phyloP scores from a whole-genome alignment of 2,888 invertebrate genomes.

The Gisinianus flammeolus region DNA sequence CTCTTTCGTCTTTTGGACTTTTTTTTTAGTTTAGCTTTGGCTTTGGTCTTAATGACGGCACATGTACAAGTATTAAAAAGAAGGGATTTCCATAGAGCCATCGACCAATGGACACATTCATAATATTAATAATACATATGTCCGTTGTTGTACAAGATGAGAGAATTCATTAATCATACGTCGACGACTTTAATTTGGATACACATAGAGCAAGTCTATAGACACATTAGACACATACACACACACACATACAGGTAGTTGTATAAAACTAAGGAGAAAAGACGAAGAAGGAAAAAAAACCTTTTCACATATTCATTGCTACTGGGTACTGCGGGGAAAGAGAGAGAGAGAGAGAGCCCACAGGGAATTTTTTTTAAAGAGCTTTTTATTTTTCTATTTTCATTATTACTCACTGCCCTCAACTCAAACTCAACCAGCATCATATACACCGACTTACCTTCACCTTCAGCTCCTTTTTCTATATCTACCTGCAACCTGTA shows the following conservation, averaged over 20 bases:
- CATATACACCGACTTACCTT: too few species aligned
- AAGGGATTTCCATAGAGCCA: background rate
- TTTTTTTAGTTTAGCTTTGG: background rate
- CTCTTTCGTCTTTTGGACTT: too few species aligned
- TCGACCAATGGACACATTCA: background rate
- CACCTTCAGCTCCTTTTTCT: background rate
- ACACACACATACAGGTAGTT: background rate
- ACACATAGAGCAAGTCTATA: background rate
- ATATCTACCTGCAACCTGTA: background rate
- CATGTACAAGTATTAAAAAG: background rate
- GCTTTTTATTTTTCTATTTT: constrained; percentile 25
- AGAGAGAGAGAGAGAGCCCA: constrained; percentile 9
- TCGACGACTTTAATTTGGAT: constrained; percentile 36
- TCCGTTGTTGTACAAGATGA: constrained; percentile 15
- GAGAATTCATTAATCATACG: constrained; percentile 42
- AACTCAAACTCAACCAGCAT: background rate
- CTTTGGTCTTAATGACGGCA: background rate
- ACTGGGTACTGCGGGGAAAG: constrained; percentile 26
- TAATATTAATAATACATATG: background rate
- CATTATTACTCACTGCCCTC: constrained; percentile 1
- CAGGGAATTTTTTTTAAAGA: constrained; percentile 31
- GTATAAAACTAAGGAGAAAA: background rate
- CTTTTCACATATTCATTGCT: constrained; percentile 33
- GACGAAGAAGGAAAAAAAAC: constrained; percentile 10
- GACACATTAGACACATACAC: background rate